These are phyloP conservation scores for Chrysolina americana DNA, from an alignment of 2,888 invertebrate species.

Conservation along the genomic window DNA sequence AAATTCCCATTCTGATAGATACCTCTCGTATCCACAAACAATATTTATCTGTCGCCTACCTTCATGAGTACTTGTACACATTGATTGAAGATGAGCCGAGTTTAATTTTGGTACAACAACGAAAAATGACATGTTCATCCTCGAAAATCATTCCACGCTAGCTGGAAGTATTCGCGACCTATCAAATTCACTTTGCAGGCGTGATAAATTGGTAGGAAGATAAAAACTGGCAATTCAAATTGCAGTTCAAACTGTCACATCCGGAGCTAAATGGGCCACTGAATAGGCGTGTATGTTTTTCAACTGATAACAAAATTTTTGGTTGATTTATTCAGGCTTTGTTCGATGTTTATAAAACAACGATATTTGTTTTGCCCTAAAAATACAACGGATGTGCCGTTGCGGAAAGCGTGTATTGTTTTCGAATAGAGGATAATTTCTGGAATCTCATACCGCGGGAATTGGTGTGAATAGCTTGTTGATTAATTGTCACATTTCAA, in stretches of 20 bases:
- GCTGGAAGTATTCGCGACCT: not conserved
- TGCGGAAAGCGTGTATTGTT: slow-evolving; percentile 18
- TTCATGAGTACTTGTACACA: too few species aligned
- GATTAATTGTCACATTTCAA: too few species aligned
- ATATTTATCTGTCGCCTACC: too few species aligned
- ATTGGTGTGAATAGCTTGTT: too few species aligned
- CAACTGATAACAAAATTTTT: slow-evolving; percentile 30
- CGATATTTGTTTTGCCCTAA: slow-evolving; percentile 28
- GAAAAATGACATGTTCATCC: not conserved
- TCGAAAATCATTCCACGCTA: not conserved
- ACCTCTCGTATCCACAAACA: too few species aligned
- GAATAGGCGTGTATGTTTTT: slow-evolving; percentile 22
- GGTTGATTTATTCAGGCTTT: slow-evolving; percentile 29
- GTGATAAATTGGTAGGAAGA: slow-evolving; percentile 7
- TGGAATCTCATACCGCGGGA: not conserved
- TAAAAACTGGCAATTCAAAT: slow-evolving; percentile 22
- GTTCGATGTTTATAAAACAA: slow-evolving; percentile 25
- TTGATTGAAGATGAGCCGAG: too few species aligned
- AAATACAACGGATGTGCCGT: slow-evolving; percentile 8
- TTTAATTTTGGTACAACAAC: not conserved
- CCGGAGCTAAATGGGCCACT: slow-evolving; percentile 29
- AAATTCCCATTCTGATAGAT: too few species aligned
- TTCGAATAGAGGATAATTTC: not conserved
- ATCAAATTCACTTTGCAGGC: not conserved
- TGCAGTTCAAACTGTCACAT: slow-evolving; percentile 37